phyloP scores from a whole-genome alignment of 2,888 invertebrate genomes.

The Lasioglossum figueresi region DNA sequence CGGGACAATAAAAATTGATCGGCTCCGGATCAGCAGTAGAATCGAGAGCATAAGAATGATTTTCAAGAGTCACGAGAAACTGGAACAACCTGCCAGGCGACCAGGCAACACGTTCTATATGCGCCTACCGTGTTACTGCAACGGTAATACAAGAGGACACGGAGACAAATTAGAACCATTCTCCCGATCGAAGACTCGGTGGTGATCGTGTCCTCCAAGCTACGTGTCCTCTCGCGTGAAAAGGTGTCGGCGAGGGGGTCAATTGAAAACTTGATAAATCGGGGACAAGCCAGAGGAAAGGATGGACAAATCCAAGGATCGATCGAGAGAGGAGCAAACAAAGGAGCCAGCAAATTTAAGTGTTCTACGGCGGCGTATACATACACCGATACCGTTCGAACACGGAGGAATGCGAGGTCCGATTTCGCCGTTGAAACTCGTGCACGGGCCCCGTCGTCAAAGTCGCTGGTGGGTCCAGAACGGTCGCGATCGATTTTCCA shows the following conservation, averaged over 20 bases:
- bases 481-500: constrained; percentile 53
- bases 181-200: constrained; percentile 20
- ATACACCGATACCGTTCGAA: neutral
- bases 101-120: constrained; percentile 19
- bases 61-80: constrained; percentile 60
- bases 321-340: neutral
- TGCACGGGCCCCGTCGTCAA: neutral
- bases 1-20: constrained; percentile 59
- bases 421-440: constrained; percentile 1
- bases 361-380: neutral
- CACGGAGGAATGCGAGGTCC: neutral
- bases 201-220: neutral
- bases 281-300: neutral
- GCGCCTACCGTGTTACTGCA: constrained; percentile 42
- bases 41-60: constrained; percentile 57
- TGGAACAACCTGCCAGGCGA: constrained; percentile 57
- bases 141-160: constrained; percentile 53
- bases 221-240: neutral
- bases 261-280: neutral
- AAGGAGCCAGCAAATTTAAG: neutral
- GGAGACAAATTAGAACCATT: constrained; percentile 44
- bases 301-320: neutral
- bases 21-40: constrained; percentile 42
- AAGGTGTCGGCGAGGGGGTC: neutral
- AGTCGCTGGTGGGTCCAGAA: constrained; percentile 34